phyloP scores from a whole-genome alignment of 2,888 invertebrate species.

The Euplexia lucipara region DNA sequence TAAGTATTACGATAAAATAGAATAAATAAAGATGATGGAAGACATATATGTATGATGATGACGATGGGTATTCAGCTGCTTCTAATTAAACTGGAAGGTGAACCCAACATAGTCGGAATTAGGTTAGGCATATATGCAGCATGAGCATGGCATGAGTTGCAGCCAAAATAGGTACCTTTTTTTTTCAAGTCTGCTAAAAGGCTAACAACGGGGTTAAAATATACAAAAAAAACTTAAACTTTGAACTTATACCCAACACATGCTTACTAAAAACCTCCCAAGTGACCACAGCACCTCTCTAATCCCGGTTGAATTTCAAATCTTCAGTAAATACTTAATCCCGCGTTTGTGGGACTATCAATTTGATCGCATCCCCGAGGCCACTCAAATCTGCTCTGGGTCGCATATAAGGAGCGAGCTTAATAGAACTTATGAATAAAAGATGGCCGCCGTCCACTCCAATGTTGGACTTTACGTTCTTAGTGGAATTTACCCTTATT shows the following conservation, averaged over 20 bases:
- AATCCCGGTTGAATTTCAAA: conserved; percentile 47
- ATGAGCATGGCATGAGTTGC: too few relatives aligned
- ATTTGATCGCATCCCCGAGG: conserved; percentile 44
- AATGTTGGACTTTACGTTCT: conserved; percentile 25
- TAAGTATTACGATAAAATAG: too few relatives aligned
- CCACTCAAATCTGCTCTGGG: conserved; percentile 46
- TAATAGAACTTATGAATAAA: conserved; percentile 54
- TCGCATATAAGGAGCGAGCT: conserved; percentile 29
- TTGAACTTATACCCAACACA: not conserved
- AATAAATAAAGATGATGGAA: too few relatives aligned
- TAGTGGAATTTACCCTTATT: conserved; percentile 21
- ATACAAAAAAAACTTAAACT: too few relatives aligned
- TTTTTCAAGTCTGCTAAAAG: too few relatives aligned
- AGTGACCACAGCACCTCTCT: conserved; percentile 5
- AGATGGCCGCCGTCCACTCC: conserved; percentile 42
- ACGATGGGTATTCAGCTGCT: too few relatives aligned
- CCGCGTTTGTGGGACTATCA: conserved; percentile 40
- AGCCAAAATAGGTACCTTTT: too few relatives aligned
- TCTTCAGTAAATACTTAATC: conserved; percentile 56
- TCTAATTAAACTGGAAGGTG: too few relatives aligned
- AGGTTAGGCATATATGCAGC: too few relatives aligned
- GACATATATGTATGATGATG: too few relatives aligned
- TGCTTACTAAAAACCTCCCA: not conserved
- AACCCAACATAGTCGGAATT: too few relatives aligned
- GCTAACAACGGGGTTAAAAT: too few relatives aligned